Conservation (phyloP, 2,888 invertebrate species). For the Ochropleura plecta region DNA sequence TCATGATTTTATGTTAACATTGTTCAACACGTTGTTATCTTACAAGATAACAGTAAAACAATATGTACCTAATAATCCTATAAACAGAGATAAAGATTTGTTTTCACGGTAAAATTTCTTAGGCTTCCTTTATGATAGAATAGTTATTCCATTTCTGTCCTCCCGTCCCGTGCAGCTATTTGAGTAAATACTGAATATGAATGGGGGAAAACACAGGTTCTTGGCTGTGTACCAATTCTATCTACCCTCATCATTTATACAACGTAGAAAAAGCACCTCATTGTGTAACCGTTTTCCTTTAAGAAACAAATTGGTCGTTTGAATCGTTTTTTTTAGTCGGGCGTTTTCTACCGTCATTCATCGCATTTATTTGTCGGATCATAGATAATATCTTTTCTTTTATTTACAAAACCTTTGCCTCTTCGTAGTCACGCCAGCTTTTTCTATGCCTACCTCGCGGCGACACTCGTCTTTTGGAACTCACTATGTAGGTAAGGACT, state of each 20-base stretch:
- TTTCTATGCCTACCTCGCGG: background rate
- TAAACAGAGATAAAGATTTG: conserved; percentile 6
- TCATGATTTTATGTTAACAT: conserved; percentile 12
- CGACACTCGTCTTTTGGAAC: background rate
- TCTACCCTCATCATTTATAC: conserved; percentile 25
- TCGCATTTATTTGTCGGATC: background rate
- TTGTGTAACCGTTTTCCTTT: conserved; percentile 17
- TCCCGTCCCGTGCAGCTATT: conserved; percentile 14
- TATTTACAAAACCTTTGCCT: too few species aligned
- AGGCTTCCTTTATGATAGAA: background rate
- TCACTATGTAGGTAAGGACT: background rate
- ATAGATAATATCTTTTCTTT: background rate
- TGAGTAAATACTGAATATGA: conserved; percentile 42
- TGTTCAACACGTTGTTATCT: conserved; percentile 11
- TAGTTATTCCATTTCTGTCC: background rate
- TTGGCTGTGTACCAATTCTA: conserved; percentile 41
- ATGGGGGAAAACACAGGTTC: conserved; percentile 35
- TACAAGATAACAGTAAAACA: conserved; percentile 37
- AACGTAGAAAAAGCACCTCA: conserved; percentile 1
- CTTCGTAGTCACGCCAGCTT: too few species aligned
- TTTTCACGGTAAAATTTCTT: background rate
- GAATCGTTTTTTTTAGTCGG: background rate
- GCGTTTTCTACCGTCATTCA: background rate
- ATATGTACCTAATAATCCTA: conserved; percentile 2
- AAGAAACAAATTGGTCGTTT: background rate